Evolutionary conservation across 2,113 vertebrate genomes (phyloP).

Genomic region (Podilymbus podiceps): DNA sequence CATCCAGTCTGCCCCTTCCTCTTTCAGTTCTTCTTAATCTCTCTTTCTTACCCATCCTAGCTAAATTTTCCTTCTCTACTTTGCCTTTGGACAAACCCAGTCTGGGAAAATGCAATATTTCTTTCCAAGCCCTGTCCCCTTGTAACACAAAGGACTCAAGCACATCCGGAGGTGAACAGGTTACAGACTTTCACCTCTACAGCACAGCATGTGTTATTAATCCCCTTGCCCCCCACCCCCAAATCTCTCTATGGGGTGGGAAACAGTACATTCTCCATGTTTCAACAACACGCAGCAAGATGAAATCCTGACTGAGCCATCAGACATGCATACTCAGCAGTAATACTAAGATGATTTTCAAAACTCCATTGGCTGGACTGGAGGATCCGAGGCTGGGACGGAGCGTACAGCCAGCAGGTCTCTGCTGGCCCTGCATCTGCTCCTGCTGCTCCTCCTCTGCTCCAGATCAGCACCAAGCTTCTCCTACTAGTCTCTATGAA

Average conservation of each 20-base stretch:
- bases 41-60: neutral
- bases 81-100: constrained; percentile 9
- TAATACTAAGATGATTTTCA: neutral
- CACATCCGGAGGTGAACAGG: neutral
- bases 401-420: accelerated
- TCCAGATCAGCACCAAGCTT: neutral
- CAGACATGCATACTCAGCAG: neutral
- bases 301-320: neutral
- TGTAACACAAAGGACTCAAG: neutral
- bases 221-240: neutral
- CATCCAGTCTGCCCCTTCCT: neutral
- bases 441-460: neutral
- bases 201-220: neutral
- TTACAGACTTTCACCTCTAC: constrained; percentile 1
- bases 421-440: neutral
- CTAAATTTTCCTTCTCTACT: neutral
- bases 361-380: neutral
- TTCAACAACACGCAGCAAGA: neutral
- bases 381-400: accelerated
- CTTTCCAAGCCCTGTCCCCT: neutral
- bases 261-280: neutral
- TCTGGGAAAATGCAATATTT: constrained; percentile 19
- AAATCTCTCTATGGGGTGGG: neutral
- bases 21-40: neutral
- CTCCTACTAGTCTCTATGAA: neutral